Conservation (phyloP, 2,888 invertebrate species). For the Panopea generosa region DNA sequence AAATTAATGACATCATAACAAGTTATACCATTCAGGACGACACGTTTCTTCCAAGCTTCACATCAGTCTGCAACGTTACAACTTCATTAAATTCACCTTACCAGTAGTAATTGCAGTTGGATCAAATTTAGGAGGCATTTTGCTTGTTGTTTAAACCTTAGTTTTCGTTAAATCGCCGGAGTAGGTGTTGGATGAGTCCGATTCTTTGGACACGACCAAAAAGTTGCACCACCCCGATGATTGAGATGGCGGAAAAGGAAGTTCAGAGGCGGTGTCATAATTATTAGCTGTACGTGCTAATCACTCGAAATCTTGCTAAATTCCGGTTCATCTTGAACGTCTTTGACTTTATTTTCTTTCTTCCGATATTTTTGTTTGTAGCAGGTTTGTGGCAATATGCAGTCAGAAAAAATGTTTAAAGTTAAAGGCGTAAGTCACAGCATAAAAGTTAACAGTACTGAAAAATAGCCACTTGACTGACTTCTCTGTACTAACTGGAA, state of each 20-base stretch:
- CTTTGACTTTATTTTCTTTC: too few relatives aligned
- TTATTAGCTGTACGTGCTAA: too few relatives aligned
- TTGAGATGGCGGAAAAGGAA: constrained; percentile 59
- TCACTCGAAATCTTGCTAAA: too few relatives aligned
- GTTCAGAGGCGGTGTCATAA: constrained; percentile 3
- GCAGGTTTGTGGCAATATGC: too few relatives aligned
- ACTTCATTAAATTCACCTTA: constrained; percentile 87
- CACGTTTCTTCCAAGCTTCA: background rate
- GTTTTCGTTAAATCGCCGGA: constrained; percentile 60
- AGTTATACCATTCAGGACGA: background rate
- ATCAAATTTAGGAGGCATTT: constrained; percentile 96
- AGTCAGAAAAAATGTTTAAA: too few relatives aligned
- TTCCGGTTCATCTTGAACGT: too few relatives aligned
- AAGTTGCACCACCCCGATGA: constrained; percentile 80
- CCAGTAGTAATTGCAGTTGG: constrained; percentile 99
- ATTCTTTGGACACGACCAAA: constrained; percentile 81
- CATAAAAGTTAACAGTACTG: too few relatives aligned
- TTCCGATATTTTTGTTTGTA: too few relatives aligned
- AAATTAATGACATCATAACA: too few relatives aligned
- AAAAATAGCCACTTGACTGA: too few relatives aligned
- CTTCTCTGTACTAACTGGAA: too few relatives aligned
- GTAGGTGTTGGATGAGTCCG: constrained; percentile 84
- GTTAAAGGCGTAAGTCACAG: too few relatives aligned
- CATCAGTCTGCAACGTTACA: background rate
- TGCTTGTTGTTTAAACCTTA: constrained; percentile 58